Base-by-base conservation (phyloP, 2,888 invertebrate genomes). In the Drosophila leonis region DNA sequence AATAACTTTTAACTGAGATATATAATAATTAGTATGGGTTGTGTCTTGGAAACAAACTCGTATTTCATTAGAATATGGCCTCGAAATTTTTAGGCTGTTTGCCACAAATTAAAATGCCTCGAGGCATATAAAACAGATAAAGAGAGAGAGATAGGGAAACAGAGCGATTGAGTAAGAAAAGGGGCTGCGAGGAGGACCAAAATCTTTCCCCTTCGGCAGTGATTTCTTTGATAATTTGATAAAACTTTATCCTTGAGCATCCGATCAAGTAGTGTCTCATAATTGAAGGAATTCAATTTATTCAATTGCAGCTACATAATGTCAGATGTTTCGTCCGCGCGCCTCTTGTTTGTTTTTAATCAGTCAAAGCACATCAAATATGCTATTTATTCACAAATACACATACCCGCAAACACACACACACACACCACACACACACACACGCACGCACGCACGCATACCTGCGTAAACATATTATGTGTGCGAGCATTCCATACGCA, bases 261-360 rank as follows among this genome's bases (percentile, higher is more conserved):
- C 56, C 51, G 29, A 46, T 49, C 35, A 68, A 66, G 76, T 61
- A 55, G 72, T 80, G 60, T 64, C 65, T 70, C 67, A 72, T 80
- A 82, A 85, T 83, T 83, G 76, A 78, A 73, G 74, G 61, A 80
- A 78, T 72, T 80, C 78, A 80, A 85, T 80, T 85, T 82, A 68
- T 72, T 61, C 55, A 73, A 64, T 68, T 78, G 42, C 49, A 20
- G 24, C 37, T 52, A 15, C 15, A 15, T 37, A 37, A 35, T 29
- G 29, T 20, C 15, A n/a, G 33, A 5, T 13, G 4, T 2, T 8
- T 51, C 37, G 54, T 39, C 12, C 24, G 6, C 49, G 15, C 48
- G 20, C 12, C 46, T 20, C 51, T 82, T 84, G 84, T 84, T 84
- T 86, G 84, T 74, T 86, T 84, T 84, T 84, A 86, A 84, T 84